phyloP scores from a whole-genome alignment of 2,113 vertebrate species.

The Phaetusa simplex region DNA sequence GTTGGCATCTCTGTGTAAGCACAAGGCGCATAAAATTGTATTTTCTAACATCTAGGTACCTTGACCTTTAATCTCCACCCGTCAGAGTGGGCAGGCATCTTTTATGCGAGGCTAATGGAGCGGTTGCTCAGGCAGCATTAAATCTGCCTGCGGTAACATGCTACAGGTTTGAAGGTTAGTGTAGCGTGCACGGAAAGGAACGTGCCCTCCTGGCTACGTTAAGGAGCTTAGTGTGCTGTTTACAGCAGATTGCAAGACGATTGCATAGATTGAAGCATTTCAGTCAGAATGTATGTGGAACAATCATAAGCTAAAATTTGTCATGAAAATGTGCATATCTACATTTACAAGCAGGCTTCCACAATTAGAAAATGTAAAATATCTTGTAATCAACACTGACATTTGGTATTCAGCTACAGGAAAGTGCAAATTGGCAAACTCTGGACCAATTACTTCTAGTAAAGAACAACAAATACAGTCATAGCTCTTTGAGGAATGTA shows the following conservation, averaged over 20 bases:
- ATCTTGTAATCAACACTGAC: neutral
- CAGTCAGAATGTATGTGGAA: neutral
- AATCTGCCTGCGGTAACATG: neutral
- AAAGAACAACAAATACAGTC: neutral
- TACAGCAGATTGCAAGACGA: neutral
- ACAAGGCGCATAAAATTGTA: neutral
- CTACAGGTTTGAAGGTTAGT: neutral
- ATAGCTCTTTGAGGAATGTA: neutral
- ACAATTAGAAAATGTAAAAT: neutral
- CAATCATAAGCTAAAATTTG: neutral
- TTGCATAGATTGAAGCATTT: neutral
- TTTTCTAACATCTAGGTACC: neutral
- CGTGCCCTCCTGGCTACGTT: fast-evolving
- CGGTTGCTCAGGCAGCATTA: neutral
- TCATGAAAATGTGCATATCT: neutral
- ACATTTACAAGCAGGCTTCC: neutral
- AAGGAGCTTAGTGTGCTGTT: neutral
- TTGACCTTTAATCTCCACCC: neutral
- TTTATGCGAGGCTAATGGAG: neutral
- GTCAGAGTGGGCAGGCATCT: neutral
- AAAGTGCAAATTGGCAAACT: neutral
- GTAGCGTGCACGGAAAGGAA: neutral
- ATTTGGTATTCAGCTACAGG: neutral
- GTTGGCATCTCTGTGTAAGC: neutral
- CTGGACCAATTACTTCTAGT: neutral